Evolutionary conservation across 2,113 vertebrate genomes (phyloP), one percentile per base, ranked within the genome.

Genomic region (Urocolius indicus): DNA sequence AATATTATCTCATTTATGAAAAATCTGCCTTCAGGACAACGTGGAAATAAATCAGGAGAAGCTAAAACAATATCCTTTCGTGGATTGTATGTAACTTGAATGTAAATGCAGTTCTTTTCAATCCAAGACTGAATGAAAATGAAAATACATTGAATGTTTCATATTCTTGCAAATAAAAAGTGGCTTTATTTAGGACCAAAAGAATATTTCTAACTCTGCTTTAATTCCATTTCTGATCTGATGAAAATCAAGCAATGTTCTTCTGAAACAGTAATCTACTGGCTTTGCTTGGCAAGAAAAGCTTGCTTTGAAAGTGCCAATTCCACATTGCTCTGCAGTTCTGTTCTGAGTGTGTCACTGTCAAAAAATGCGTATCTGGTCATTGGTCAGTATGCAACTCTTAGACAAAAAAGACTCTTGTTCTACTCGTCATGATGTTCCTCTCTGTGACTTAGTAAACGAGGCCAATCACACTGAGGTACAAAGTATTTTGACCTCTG

Each of bases 221-320:
- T 95, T 91, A 49, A 79, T 86, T 80, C n/a, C 0, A 3, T 52
- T 92, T 76, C 46, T 90, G 86, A 69, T 92, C 46, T 95, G 65
- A 59, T 77, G 79, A 73, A 51, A 88, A 74, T 51, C n/a, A 69
- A 79, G 36, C 2, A 2, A 15, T 61, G 12, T 54, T 94, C 38
- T 94, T 91, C 80, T 61, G 75, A 86, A 95, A 51, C n/a, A 81
- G 24, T 36, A 83, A n/a, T 87, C 80, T 87, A 51, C 16, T 89
- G 51, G 23, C 48, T 88, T 93, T 88, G 2, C 29, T 90, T 84
- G 75, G 76, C 1, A 0, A 86, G 41, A 58, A 36, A 62, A 86
- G 13, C 38, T 65, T 59, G 26, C 14, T 87, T 69, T 89, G 51
- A 54, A 90, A 77, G 20, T 5, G 4, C 11, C 16, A 43, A 88